phyloP scores from a whole-genome alignment of 2,888 invertebrate genomes.

The Acronicta aceris region DNA sequence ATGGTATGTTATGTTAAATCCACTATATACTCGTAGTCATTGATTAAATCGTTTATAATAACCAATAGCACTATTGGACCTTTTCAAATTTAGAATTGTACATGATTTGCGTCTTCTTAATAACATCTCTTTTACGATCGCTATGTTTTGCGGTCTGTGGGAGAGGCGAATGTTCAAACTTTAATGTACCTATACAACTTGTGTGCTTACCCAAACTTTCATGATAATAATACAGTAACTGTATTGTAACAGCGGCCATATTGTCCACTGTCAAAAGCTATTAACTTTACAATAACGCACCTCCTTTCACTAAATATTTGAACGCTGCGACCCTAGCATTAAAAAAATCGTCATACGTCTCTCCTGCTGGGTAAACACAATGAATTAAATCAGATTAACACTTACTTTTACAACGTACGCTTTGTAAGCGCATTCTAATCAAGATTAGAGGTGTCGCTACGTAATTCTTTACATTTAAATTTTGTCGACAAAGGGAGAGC shows the following conservation, averaged over 20 bases:
- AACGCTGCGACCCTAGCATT: slow-evolving; percentile 64
- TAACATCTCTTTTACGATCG: slow-evolving; percentile 22
- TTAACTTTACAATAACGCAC: slow-evolving; percentile 63
- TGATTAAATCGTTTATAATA: too few species aligned
- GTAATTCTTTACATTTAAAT: slow-evolving; percentile 84
- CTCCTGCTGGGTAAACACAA: slow-evolving; percentile 83
- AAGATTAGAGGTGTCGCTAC: slow-evolving; percentile 84
- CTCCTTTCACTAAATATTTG: slow-evolving; percentile 57
- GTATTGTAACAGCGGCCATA: slow-evolving; percentile 44
- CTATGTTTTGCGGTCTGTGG: slow-evolving; percentile 26
- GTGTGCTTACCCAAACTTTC: slow-evolving; percentile 21
- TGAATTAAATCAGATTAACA: slow-evolving; percentile 88
- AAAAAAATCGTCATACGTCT: slow-evolving; percentile 74
- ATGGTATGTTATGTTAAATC: too few species aligned
- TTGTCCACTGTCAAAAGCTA: slow-evolving; percentile 59
- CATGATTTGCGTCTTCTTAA: not conserved
- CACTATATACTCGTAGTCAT: too few species aligned
- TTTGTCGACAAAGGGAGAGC: slow-evolving; percentile 74
- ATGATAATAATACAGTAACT: slow-evolving; percentile 44
- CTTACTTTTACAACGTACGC: slow-evolving; percentile 78
- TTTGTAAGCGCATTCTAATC: slow-evolving; percentile 83
- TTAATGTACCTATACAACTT: slow-evolving; percentile 27
- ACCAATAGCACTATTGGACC: too few species aligned
- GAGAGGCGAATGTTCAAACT: slow-evolving; percentile 33
- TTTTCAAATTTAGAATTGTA: too few species aligned